Conservation (phyloP, 2,888 invertebrate species). For the Nemurella pictetii region DNA sequence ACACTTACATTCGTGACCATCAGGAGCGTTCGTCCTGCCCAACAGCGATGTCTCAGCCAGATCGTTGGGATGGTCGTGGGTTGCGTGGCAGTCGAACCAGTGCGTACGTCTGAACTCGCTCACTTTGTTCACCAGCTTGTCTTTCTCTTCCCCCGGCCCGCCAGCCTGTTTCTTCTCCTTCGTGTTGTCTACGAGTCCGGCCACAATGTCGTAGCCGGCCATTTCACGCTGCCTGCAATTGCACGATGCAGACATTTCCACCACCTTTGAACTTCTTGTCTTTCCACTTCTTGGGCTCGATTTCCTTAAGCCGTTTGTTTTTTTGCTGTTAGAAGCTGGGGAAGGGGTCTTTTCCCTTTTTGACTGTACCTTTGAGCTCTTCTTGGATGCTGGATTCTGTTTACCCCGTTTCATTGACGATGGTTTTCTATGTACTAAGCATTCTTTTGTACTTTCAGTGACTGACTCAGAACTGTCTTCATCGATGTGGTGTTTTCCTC, state of each 20-base stretch:
- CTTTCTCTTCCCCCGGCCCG: neutral
- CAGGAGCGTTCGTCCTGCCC: neutral
- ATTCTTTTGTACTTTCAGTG: neutral
- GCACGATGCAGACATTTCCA: neutral
- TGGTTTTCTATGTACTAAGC: neutral
- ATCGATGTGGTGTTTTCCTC: neutral
- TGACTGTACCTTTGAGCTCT: neutral
- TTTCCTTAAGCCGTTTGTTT: neutral
- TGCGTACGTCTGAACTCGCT: conserved; percentile 38
- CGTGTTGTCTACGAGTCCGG: neutral
- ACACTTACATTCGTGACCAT: conserved; percentile 41
- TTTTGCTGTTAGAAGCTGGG: neutral
- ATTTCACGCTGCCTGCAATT: neutral
- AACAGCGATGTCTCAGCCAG: neutral
- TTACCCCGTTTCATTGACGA: neutral
- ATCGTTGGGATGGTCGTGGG: conserved; percentile 35
- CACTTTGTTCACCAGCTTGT: conserved; percentile 34
- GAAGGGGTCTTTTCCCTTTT: neutral
- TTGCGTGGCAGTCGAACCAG: conserved; percentile 41
- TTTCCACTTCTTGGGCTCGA: neutral
- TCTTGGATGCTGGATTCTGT: neutral
- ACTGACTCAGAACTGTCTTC: neutral
- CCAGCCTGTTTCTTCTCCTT: neutral
- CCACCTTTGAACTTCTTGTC: neutral
- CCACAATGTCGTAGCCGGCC: neutral